A percentile compares a stretch with the other conserved stretches of the same genome.
Evolutionary conservation across 2,888 invertebrate genomes (phyloP).

Genomic region (Macaria liturata): DNA sequence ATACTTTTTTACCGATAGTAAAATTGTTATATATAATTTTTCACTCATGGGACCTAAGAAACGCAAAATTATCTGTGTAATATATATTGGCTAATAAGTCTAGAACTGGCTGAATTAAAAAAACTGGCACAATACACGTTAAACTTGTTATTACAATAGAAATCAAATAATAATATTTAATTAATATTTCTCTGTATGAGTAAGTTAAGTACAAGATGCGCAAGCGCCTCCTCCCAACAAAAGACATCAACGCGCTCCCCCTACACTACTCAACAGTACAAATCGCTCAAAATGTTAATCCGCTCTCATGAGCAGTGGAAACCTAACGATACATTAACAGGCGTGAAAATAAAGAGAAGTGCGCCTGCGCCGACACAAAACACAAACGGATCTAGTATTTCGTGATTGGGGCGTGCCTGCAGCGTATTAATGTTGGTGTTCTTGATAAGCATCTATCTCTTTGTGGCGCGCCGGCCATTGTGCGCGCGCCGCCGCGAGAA

Average conservation of each 20-base stretch:
- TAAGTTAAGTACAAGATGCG: neutral
- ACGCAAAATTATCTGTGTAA: no score
- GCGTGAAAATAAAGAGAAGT: constrained; percentile 60
- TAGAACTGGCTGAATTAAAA: no score
- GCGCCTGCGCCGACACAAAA: constrained; percentile 44
- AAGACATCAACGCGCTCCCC: constrained; percentile 18
- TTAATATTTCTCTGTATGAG: no score
- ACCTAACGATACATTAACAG: constrained; percentile 47
- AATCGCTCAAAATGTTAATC: constrained; percentile 25
- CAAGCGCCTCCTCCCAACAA: constrained; percentile 5
- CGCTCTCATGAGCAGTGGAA: constrained; percentile 24
- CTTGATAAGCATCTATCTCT: constrained; percentile 73
- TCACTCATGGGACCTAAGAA: no score
- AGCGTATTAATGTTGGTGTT: constrained; percentile 70
- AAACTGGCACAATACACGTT: no score
- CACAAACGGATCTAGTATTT: constrained; percentile 74
- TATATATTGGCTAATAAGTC: no score
- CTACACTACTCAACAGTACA: constrained; percentile 6
- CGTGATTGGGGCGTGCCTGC: constrained; percentile 75
- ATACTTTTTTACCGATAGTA: no score
- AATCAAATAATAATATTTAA: no score
- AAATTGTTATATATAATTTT: no score
- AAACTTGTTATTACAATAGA: no score
- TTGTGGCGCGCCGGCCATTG: constrained; percentile 76
- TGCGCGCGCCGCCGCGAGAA: constrained; percentile 68